Evolutionary conservation across 2,113 vertebrate species (phyloP), one percentile per base, ranked within the genome.

Genomic region (Paratilapia polleni): DNA sequence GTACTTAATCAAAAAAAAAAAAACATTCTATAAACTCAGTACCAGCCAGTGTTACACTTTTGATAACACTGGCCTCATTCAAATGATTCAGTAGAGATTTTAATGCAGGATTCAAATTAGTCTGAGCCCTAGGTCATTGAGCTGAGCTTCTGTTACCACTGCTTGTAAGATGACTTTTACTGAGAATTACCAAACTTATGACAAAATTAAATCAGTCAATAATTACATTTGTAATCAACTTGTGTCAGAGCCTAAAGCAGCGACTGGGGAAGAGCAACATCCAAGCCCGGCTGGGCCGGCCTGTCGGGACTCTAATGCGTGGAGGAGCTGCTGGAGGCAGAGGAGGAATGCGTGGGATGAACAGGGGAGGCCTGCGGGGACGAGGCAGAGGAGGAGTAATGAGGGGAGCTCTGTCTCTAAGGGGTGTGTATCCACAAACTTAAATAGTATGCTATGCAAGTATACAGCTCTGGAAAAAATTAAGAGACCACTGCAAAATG

Each of bases 241-340:
- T 76, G 5, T 70, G 20, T 60, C 95, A 99, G 98, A 99, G 98
- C 94, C 95, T 99, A 91, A 99, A 99, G 90, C 98, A 99, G 82
- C 97, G 98, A 8, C 96, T 99, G 78, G 98, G 98, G 20, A 99
- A 98, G 92, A 97, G 98, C 91, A 99, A 99, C 95, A 99, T 99
- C 91, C 98, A 99, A 94, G 98, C 98, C 4, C 94, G 98, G 8
- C 94, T 99, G 86, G 98, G 98, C 83, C 96, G 98, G 19, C 98
- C 98, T 1, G 90, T 97, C 0, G 98, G 97, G 22, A 2, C 95
- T 31, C 91, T 98, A 36, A 93, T 96, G 86, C 96, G 97, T 0
- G 98, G 98, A 24, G 98, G 97, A 43, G 91, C 93, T 0, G 68
- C 94, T 10, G 97, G 96, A 24, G 97, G 96, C 56, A 94, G 98